Conservation (phyloP, 2,113 vertebrate genomes). For the Halichoerus grypus region DNA sequence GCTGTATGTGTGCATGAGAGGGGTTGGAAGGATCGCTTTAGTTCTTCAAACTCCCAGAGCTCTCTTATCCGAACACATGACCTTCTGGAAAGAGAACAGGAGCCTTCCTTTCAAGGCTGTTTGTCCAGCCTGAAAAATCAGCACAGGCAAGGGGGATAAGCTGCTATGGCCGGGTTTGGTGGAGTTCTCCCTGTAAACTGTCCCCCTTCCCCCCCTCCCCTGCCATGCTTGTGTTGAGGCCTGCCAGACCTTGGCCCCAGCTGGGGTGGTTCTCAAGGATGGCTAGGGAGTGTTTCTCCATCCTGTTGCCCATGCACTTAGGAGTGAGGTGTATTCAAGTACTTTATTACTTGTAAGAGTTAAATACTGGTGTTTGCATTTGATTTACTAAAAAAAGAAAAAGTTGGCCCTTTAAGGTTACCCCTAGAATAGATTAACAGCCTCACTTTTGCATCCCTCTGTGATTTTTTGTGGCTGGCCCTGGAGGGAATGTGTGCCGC, state of each 20-base stretch:
- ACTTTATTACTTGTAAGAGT: not conserved
- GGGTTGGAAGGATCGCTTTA: not conserved
- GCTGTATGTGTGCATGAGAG: not conserved
- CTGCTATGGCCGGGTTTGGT: not conserved
- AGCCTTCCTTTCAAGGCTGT: not conserved
- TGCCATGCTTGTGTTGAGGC: not conserved
- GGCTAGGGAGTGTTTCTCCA: not conserved
- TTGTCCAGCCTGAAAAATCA: not conserved
- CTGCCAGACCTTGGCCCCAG: too few species aligned
- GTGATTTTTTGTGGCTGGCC: conserved; percentile 16
- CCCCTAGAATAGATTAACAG: not conserved
- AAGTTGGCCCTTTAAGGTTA: not conserved
- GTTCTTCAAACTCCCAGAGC: not conserved
- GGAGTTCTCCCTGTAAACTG: not conserved
- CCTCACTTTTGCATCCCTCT: not conserved
- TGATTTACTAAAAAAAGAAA: not conserved
- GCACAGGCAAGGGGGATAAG: not conserved
- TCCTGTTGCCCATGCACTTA: not conserved
- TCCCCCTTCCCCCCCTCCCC: not conserved
- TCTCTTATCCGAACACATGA: not conserved
- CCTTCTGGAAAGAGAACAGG: not conserved
- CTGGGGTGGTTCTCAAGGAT: not conserved
- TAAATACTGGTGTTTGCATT: not conserved
- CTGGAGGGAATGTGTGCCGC: not conserved
- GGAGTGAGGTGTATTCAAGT: not conserved